Base-by-base conservation (phyloP, 2,888 invertebrate genomes). In the Eucriotettix oculatus region DNA sequence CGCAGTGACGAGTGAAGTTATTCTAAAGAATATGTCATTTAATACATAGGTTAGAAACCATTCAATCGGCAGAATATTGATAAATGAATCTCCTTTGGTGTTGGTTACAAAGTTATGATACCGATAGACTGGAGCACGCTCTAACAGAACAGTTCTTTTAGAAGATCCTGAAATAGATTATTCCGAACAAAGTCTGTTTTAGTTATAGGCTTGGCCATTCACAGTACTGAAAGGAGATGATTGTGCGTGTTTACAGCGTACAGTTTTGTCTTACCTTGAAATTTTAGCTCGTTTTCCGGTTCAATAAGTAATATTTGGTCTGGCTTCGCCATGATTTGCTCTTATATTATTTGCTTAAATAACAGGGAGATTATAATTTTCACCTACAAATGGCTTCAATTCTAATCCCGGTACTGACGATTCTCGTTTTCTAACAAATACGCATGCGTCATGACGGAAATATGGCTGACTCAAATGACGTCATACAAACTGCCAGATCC, bases 261-360 rank as follows among this genome's bases (percentile, higher is more conserved):
- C 29, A 48, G n/a, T n/a, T 48, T 48, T n/a, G 44, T 42, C 63
- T 84, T 79, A 92, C 93, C 92, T 81, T 84, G 83, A 78, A 93
- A 93, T 79, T 85, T 87, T 70, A 93, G 83, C 78, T 92, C 93
- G 76, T 83, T 82, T 77, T 86, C 84, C 69, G 93, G 93, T 72
- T 91, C 89, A 82, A 93, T 89, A 73, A 81, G 79, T 76, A 93
- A 79, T 74, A 90, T 82, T 75, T 89, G 89, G 74, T 87, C 87
- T 69, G 82, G 83, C 73, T 82, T 83, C 71, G 80, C 79, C 82
- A 81, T 81, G 75, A 72, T 78, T 70, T 69, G 58, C 42, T 62
- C 58, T 60, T 56, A 52, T n/a, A 48, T 12, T 48, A 14, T 48
- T n/a, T 14, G n/a, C n/a, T n/a, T n/a, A 48, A 48, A 48, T n/a